A percentile compares a stretch with the other conserved stretches of the same genome.
Conservation (phyloP, 1,140 invertebrate genomes). For the Belonocnema kinseyi region DNA sequence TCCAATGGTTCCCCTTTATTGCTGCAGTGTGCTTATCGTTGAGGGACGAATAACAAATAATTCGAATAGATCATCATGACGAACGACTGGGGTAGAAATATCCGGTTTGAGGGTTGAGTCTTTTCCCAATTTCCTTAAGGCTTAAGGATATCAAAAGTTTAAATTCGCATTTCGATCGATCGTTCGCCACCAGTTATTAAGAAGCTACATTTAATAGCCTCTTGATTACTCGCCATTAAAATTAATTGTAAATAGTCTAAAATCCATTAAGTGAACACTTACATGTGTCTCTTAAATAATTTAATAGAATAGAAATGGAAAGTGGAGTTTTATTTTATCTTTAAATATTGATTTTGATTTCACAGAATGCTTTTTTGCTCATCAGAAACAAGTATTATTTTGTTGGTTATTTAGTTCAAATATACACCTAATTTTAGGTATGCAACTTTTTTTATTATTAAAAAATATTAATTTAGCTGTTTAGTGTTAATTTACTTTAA, state of each 20-base stretch:
- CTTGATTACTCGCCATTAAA: neutral
- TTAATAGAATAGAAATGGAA: no score
- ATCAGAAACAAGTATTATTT: no score
- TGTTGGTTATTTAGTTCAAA: no score
- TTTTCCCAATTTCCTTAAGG: neutral
- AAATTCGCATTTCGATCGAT: neutral
- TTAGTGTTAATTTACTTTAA: no score
- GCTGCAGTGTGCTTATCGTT: neutral
- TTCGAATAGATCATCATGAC: neutral
- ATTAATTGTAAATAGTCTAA: neutral
- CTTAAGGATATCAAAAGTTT: neutral
- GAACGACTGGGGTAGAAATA: slow-evolving; percentile 1
- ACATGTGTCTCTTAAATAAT: slow-evolving; percentile 28
- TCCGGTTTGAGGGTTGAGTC: slow-evolving; percentile 9
- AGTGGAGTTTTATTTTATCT: no score
- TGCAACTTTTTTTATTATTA: no score
- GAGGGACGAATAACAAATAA: slow-evolving; percentile 11
- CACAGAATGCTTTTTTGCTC: no score
- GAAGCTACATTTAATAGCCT: neutral
- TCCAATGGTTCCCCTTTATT: neutral
- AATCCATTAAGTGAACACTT: slow-evolving; percentile 10
- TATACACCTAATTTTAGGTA: no score
- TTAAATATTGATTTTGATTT: no score
- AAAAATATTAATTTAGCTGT: no score
- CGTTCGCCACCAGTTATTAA: neutral